Conservation (phyloP, 1,140 invertebrate species). For the Listronotus bonariensis region DNA sequence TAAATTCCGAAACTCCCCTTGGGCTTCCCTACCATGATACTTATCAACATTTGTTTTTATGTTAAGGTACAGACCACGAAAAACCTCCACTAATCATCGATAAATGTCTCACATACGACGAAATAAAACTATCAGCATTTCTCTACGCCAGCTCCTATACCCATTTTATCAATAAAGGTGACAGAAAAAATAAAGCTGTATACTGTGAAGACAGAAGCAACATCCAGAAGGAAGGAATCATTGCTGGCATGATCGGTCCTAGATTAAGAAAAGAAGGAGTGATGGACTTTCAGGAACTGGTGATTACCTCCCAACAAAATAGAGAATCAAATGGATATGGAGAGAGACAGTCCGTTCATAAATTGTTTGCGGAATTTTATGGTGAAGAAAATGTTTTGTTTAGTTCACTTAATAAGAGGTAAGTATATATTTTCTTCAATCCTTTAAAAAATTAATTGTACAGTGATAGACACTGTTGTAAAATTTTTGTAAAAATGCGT, state of each 20-base stretch:
- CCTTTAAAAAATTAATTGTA: too few relatives aligned
- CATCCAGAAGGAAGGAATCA: constrained; percentile 42
- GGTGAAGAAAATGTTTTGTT: constrained; percentile 39
- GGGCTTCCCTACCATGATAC: too few relatives aligned
- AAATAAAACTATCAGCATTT: constrained; percentile 47
- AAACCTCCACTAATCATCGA: constrained; percentile 51
- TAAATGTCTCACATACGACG: constrained; percentile 46
- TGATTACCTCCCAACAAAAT: constrained; percentile 57
- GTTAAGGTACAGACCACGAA: constrained; percentile 54
- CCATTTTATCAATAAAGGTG: constrained; percentile 45
- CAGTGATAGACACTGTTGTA: too few relatives aligned
- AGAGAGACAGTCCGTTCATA: constrained; percentile 54
- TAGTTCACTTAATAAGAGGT: constrained; percentile 26
- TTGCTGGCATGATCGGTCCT: constrained; percentile 56
- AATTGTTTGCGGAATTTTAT: constrained; percentile 47
- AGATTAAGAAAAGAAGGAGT: constrained; percentile 55
- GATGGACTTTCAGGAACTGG: constrained; percentile 60
- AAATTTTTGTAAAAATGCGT: too few relatives aligned
- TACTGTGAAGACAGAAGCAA: constrained; percentile 23
- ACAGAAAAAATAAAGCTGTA: constrained; percentile 41
- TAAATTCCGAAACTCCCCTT: too few relatives aligned
- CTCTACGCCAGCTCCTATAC: constrained; percentile 45
- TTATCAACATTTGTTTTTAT: background rate
- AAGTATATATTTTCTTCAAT: too few relatives aligned
- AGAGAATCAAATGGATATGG: constrained; percentile 55